A percentile compares a stretch with the other conserved stretches of the same genome.
phyloP scores from a whole-genome alignment of 2,113 vertebrate species.

The Cavia aperea region DNA sequence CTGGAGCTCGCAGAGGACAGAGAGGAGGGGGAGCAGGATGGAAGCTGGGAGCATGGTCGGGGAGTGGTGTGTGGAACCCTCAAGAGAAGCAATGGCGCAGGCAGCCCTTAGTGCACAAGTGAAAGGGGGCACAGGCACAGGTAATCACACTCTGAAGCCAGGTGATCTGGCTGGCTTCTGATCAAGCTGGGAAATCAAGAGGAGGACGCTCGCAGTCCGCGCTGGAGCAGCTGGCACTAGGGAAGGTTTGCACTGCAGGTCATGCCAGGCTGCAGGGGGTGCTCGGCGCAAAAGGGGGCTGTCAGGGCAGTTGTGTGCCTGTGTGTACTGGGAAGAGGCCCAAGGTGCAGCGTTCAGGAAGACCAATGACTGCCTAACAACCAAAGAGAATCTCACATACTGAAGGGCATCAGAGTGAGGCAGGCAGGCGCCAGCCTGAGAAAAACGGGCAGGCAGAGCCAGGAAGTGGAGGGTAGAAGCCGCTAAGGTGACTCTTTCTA shows the following conservation, averaged over 20 bases:
- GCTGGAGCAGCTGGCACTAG: background rate
- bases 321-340: rapidly evolving
- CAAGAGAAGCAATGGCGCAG: background rate
- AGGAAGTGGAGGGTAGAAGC: background rate
- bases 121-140: background rate
- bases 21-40: background rate
- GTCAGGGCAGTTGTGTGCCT: background rate
- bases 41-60: background rate
- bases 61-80: background rate
- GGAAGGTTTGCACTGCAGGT: background rate
- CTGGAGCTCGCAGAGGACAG: background rate
- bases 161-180: background rate
- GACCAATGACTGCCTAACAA: background rate
- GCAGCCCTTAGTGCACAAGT: background rate
- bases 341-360: background rate
- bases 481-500: background rate
- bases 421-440: background rate
- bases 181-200: background rate
- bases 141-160: background rate
- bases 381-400: background rate
- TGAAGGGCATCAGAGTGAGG: background rate
- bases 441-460: background rate
- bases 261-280: background rate
- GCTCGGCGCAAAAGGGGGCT: background rate
- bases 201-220: background rate